Percentiles rank a stretch among this genome's conserved stretches.
These are phyloP conservation scores for Protobothrops flavoviridis DNA, from an alignment of 2,113 vertebrate genomes.

Conservation along the genomic window DNA sequence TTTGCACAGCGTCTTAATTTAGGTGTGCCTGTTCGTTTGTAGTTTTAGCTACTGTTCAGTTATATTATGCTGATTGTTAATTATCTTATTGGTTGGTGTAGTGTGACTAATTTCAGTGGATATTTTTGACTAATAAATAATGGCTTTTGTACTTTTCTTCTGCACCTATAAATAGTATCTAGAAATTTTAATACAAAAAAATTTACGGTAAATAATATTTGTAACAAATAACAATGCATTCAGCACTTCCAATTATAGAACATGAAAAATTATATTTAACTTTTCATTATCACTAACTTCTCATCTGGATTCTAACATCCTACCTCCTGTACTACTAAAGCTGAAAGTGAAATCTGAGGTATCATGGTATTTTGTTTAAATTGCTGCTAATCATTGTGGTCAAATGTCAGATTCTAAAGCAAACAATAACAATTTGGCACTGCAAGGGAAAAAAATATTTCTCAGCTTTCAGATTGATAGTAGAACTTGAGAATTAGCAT, in stretches of 20 bases:
- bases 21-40: not conserved
- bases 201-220: not conserved
- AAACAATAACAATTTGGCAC: constrained; percentile 11
- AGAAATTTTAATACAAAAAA: not conserved
- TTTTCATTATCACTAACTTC: not conserved
- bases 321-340: constrained; percentile 23
- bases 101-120: not conserved
- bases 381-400: constrained; percentile 22
- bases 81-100: not conserved
- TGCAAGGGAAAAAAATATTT: not conserved
- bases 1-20: not conserved
- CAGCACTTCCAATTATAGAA: not conserved
- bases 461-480: constrained; percentile 6
- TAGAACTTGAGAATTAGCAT: not conserved
- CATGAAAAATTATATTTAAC: not conserved
- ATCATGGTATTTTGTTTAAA: constrained; percentile 25
- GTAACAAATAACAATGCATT: not conserved
- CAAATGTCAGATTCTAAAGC: constrained; percentile 24
- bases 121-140: not conserved
- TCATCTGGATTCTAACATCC: not conserved
- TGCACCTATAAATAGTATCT: not conserved
- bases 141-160: not conserved
- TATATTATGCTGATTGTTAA: not conserved
- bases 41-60: not conserved
- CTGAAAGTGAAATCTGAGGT: constrained; percentile 33